Base-by-base conservation (phyloP, 1,140 invertebrate species). In the Tetragnatha versicolor region DNA sequence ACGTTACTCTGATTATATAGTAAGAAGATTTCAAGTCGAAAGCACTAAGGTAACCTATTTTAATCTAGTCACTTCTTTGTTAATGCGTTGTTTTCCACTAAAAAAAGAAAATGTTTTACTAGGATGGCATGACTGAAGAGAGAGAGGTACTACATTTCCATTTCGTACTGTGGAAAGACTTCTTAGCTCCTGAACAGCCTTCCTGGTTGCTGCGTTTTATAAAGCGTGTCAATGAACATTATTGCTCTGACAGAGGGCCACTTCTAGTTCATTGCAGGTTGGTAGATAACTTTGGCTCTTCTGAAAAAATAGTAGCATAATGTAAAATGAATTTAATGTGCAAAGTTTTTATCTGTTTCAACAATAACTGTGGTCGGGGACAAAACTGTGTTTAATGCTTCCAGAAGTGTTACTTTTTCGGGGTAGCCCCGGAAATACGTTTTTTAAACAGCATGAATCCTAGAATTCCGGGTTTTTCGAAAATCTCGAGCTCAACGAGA, bases 121-220 rank as follows among this genome's bases (percentile, higher is more conserved):
- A 79, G 76, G 76, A 81, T 81, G 53, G 82, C 39, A 35, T 63
- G 3, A 72, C 66, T 20, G 76, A 81, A 66, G 81, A 81, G 31
- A 86, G 93, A 51, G 90, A 90, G 72, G 91, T 95, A 7, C 88
- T 91, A n/a, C 95, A 98, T 84, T 97, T 96, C 86, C 96, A 97
- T 87, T 97, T 96, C 87, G 89, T 96, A 39, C 92, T 94, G 47
- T 98, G 95, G 95, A 97, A 96, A 84, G 93, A 95, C 85, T 97
- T 97, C 84, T 92, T 95, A 83, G 94, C 95, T 3, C 95, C 96
- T 0, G 94, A 96, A 83, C 92, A 97, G 85, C 94, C 95, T 1
- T 91, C 94, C 79, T 94, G 93, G 25, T 93, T 97, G 81, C 89
- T 97, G 17, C 93, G 93, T 82, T 96, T 96, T 84, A 93, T 97